Evolutionary conservation across 2,888 invertebrate species (phyloP).

Genomic region (Drosophila heteroneura): DNA sequence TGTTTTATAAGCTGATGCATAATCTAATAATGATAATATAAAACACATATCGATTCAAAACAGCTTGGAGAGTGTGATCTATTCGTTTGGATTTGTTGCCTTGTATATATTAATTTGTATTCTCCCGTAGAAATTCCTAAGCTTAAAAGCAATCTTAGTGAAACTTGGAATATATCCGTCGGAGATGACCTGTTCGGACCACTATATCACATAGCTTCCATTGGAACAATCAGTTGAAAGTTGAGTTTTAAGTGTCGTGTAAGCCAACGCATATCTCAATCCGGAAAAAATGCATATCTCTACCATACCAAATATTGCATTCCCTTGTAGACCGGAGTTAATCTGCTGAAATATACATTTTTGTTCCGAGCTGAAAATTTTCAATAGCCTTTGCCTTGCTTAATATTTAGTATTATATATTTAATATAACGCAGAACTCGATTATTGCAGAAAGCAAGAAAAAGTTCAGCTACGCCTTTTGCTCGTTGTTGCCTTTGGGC

Average conservation of each 20-base stretch:
- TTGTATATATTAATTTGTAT: background rate
- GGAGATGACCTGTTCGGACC: background rate
- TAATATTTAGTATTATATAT: background rate
- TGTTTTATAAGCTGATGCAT: background rate
- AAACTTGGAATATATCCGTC: background rate
- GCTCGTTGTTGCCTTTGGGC: constrained; percentile 14
- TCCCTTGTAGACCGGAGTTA: background rate
- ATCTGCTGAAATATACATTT: background rate
- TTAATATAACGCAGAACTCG: background rate
- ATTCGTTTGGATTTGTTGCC: background rate
- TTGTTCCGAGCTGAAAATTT: background rate
- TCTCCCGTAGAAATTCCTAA: no score
- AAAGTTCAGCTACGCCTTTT: constrained; percentile 20
- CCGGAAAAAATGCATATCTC: background rate
- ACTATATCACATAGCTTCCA: background rate
- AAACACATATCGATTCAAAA: background rate
- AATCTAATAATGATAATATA: background rate
- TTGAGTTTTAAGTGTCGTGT: no score
- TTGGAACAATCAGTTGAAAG: background rate
- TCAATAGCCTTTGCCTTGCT: background rate
- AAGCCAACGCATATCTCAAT: background rate
- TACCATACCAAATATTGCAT: background rate
- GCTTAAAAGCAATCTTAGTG: background rate
- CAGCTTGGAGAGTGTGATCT: background rate
- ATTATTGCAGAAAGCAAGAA: background rate